A percentile compares a stretch with the other conserved stretches of the same genome.
phyloP scores from a whole-genome alignment of 2,113 vertebrate species.

The Peromyscus polionotus region DNA sequence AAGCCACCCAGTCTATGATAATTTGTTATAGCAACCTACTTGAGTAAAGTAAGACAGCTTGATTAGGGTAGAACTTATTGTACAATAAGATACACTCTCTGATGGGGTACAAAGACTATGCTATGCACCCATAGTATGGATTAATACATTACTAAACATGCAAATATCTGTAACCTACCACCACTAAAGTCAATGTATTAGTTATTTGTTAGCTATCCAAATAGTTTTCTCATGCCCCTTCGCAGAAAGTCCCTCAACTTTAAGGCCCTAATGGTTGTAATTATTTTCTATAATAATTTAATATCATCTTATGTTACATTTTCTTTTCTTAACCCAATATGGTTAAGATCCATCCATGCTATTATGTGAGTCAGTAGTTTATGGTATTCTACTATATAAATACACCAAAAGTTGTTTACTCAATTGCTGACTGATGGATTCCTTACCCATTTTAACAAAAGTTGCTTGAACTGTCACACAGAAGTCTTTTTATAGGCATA shows the following conservation, averaged over 20 bases:
- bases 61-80: constrained; percentile 15
- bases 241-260: background rate
- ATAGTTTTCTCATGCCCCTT: background rate
- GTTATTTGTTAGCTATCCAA: background rate
- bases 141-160: background rate
- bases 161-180: background rate
- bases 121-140: background rate
- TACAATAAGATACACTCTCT: background rate
- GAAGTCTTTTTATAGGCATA: background rate
- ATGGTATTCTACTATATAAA: background rate
- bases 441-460: background rate
- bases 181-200: background rate
- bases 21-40: background rate
- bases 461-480: background rate
- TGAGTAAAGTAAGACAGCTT: background rate
- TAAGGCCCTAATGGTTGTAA: background rate
- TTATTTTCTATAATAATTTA: background rate
- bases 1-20: background rate
- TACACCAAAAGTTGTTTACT: background rate
- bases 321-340: background rate
- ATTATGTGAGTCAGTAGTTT: background rate
- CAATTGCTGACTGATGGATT: background rate
- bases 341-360: background rate
- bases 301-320: background rate
- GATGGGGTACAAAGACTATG: background rate